Evolutionary conservation across 2,113 vertebrate genomes (phyloP).

Genomic region (Scytalopus superciliaris): DNA sequence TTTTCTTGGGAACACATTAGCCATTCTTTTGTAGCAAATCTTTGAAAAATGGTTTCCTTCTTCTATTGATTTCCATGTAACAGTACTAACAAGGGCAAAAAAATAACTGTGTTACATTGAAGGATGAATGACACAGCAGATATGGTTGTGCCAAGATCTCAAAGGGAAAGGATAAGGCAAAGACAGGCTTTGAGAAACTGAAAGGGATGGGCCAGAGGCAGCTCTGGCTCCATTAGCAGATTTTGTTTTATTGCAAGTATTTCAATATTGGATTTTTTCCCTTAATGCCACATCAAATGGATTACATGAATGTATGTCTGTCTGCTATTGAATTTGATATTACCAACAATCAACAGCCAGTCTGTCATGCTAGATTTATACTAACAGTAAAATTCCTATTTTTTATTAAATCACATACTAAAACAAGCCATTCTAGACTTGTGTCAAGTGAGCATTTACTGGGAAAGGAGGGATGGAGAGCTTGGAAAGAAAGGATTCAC

Average conservation of each 20-base stretch:
- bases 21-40: neutral
- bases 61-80: neutral
- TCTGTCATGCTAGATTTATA: neutral
- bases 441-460: neutral
- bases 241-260: neutral
- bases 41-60: neutral
- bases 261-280: neutral
- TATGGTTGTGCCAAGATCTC: neutral
- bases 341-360: neutral
- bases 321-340: neutral
- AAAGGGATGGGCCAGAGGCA: neutral
- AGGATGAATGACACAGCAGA: neutral
- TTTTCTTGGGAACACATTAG: neutral
- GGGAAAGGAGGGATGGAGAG: neutral
- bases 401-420: neutral
- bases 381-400: neutral
- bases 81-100: neutral
- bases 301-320: neutral
- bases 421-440: neutral
- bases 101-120: neutral
- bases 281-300: neutral
- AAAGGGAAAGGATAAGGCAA: neutral
- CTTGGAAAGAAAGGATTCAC: neutral
- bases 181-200: neutral
- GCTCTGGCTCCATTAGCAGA: neutral